Percentiles rank a stretch among this genome's conserved stretches.
Conservation (phyloP, 2,113 vertebrate species). For the Cryptotis parvus region DNA sequence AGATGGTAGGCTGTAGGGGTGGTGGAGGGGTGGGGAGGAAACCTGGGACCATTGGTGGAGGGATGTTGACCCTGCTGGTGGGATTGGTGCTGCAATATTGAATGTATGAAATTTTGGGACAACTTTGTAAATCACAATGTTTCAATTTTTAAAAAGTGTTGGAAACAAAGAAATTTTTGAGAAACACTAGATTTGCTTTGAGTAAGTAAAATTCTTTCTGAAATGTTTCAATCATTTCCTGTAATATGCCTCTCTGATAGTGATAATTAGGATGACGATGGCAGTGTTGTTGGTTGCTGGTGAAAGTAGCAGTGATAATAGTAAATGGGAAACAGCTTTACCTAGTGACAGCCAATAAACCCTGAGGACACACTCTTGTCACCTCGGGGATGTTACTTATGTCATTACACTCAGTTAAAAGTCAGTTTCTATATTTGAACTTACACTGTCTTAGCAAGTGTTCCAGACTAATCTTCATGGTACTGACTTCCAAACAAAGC, state of each 20-base stretch:
- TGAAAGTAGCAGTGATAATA: not conserved
- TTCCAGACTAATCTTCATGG: not conserved
- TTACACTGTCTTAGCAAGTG: not conserved
- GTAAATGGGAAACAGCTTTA: not conserved
- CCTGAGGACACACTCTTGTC: not conserved
- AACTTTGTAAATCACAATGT: no score
- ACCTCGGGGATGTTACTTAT: not conserved
- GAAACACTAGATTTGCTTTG: no score
- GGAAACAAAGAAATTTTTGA: no score
- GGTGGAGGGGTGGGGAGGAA: no score
- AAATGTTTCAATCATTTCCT: not conserved
- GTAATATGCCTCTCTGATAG: not conserved
- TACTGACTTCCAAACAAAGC: not conserved
- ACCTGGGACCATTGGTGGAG: no score
- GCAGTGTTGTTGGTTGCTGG: not conserved
- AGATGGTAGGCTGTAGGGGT: no score
- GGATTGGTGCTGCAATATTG: no score
- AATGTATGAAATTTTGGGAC: no score
- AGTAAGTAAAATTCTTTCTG: no score
- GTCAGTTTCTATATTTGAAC: constrained; percentile 17
- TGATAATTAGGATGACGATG: not conserved
- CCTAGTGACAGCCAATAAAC: not conserved
- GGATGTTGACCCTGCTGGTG: no score
- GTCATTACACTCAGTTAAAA: not conserved
- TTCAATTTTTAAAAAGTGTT: no score